phyloP scores from a whole-genome alignment of 92 coral and sea anemone species.

The Phenganax stokvisi region DNA sequence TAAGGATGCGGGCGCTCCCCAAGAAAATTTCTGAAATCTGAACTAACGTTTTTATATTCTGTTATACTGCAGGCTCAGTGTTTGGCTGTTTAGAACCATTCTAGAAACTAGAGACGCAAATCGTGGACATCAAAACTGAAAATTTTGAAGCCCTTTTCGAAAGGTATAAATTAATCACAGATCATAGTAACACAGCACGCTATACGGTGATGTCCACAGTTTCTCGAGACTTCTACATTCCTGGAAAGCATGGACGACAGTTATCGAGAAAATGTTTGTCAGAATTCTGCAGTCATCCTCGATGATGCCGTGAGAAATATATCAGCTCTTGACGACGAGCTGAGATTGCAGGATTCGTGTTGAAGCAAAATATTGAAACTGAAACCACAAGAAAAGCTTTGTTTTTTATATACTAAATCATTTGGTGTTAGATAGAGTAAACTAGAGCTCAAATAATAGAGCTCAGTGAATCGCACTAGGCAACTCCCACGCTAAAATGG shows the following conservation, averaged over 20 bases:
- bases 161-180: neutral
- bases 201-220: slow-evolving; percentile 13
- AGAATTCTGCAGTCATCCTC: slow-evolving; percentile 25
- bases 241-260: slow-evolving; percentile 23
- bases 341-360: slow-evolving; percentile 85
- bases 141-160: no score
- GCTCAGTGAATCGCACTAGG: no score
- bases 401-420: neutral
- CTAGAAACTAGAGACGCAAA: no score
- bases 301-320: slow-evolving; percentile 73
- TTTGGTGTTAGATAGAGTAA: no score
- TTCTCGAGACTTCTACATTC: neutral
- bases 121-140: no score
- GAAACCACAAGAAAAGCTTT: neutral
- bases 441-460: no score
- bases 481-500: no score
- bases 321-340: slow-evolving; percentile 86
- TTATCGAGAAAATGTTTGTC: slow-evolving; percentile 17
- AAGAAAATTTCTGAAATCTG: no score
- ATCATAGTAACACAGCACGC: slow-evolving; percentile 21
- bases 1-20: no score
- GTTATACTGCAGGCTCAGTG: no score
- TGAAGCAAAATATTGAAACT: slow-evolving; percentile 24
- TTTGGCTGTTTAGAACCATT: no score
- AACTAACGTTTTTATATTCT: no score